phyloP scores from a whole-genome alignment of 2,888 invertebrate genomes.

The Pecten maximus region DNA sequence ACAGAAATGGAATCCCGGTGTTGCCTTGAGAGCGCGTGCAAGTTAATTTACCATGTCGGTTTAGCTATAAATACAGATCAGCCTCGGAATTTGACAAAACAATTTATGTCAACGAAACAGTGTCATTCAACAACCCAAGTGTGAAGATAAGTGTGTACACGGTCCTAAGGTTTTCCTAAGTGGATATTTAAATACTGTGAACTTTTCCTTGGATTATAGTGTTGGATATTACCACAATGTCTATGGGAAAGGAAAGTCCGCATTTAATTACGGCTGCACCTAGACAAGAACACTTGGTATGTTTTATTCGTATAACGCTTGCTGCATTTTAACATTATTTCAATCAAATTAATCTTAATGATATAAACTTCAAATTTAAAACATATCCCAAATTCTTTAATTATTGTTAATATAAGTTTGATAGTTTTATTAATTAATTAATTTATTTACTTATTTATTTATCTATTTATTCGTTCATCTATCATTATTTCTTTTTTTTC shows the following conservation, averaged over 20 bases:
- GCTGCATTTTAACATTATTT: too few relatives aligned
- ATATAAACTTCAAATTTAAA: too few relatives aligned
- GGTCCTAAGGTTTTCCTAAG: not conserved
- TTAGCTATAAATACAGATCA: slow-evolving; percentile 39
- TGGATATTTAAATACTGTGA: not conserved
- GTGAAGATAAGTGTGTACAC: not conserved
- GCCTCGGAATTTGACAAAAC: not conserved
- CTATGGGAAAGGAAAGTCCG: not conserved
- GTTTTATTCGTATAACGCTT: too few relatives aligned
- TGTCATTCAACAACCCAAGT: not conserved
- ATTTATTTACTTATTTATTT: too few relatives aligned
- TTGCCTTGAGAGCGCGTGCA: slow-evolving; percentile 40
- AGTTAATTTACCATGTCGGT: slow-evolving; percentile 47
- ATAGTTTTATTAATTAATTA: too few relatives aligned
- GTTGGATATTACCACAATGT: not conserved
- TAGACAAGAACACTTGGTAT: not conserved
- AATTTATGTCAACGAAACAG: not conserved
- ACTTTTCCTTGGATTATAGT: not conserved
- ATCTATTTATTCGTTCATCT: too few relatives aligned
- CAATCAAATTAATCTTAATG: too few relatives aligned
- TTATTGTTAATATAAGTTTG: too few relatives aligned
- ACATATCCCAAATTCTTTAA: too few relatives aligned
- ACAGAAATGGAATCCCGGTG: not conserved
- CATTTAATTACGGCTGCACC: not conserved
- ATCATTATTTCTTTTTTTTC: too few relatives aligned